Percentiles rank a stretch among this genome's conserved stretches.
Conservation (phyloP, 2,113 vertebrate genomes). For the Grallaria varia region DNA sequence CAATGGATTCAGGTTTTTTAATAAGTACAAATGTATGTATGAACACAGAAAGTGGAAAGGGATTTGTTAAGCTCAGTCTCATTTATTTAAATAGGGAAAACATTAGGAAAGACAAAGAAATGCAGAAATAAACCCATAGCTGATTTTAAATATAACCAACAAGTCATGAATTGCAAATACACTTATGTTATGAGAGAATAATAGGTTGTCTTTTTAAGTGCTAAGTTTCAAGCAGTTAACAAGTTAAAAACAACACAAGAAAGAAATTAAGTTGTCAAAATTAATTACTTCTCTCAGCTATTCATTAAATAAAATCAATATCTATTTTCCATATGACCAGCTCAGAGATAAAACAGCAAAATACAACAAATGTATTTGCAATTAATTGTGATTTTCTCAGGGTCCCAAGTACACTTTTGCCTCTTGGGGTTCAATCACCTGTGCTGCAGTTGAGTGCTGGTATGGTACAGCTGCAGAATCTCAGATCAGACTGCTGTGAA, state of each 20-base stretch:
- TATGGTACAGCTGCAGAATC: background rate
- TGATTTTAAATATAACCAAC: background rate
- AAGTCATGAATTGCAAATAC: background rate
- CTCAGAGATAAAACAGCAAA: background rate
- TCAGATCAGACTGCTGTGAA: background rate
- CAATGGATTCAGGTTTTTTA: background rate
- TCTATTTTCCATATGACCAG: background rate
- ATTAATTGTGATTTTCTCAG: background rate
- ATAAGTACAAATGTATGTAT: background rate
- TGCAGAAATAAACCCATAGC: background rate
- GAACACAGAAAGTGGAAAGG: background rate
- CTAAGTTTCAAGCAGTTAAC: background rate
- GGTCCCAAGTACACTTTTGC: background rate
- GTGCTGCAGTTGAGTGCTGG: background rate
- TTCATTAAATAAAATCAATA: conserved; percentile 22
- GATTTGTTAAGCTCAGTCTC: background rate
- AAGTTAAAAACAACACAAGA: background rate
- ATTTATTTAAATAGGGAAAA: background rate
- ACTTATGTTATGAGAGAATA: background rate
- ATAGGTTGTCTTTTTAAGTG: background rate
- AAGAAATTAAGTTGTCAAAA: conserved; percentile 32
- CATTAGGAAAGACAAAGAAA: background rate
- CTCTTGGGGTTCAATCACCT: background rate
- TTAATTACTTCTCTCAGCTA: conserved; percentile 7
- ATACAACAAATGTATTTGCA: background rate